Evolutionary conservation across 2,888 invertebrate species (phyloP), one percentile per base, ranked within the genome.

Genomic region (Bimastos eiseni): DNA sequence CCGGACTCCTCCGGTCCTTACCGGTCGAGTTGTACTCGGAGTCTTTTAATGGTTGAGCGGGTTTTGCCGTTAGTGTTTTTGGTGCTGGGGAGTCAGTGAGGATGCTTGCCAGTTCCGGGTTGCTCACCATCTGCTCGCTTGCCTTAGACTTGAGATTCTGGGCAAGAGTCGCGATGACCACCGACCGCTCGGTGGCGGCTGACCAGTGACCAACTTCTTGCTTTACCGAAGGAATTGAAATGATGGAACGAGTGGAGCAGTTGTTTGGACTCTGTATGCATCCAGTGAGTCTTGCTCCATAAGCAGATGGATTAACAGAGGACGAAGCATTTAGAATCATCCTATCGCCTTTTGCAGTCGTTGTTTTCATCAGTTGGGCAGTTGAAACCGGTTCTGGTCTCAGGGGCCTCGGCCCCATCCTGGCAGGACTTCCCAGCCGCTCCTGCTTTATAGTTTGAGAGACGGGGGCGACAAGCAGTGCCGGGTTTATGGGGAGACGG

Each of bases 41-140:
- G n/a, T 70, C 70, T 70, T n/a, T 70, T 8, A n/a, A 70, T n/a
- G n/a, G 5, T 36, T 36, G 37, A 37, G 86, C n/a, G 6, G 37
- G 86, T 36, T 86, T 86, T 86, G 86, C 86, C n/a, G 36, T 21
- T 17, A 11, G 3, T 37, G 30, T 1, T 34, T 86, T 37, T 34
- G 37, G 21, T 21, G 86, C 17, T 70, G 70, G 70, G 24, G 86
- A 37, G 21, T 36, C 86, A 8, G 86, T 11, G 37, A 86, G 86
- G 17, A 86, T 86, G 86, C 86, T 86, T 21, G n/a, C 24, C 36
- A 86, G 86, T 24, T 86, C 86, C 24, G 86, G 86, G n/a, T 86
- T 86, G 19, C 37, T 86, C 1, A 24, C 86, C 37, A 36, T 86
- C 86, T 86, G 86, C 24, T 21, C 34, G 17, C 36, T 15, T 24